A percentile compares a stretch with the other conserved stretches of the same genome.
These are phyloP conservation scores for Ictidomys tridecemlineatus DNA, from an alignment of 2,113 vertebrate genomes.

Conservation along the genomic window DNA sequence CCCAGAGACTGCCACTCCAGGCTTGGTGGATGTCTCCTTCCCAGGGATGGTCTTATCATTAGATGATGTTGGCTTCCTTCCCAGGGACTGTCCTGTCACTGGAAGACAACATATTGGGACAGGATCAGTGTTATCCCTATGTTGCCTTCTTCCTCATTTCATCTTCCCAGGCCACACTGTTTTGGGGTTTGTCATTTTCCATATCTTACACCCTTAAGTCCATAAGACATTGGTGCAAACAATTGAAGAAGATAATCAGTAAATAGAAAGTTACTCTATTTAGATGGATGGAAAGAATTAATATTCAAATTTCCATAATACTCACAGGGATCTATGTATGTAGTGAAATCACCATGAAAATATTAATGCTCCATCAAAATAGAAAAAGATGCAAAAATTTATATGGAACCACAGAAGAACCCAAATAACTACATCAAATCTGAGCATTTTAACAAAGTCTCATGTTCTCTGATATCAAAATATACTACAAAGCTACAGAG, in stretches of 20 bases:
- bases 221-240: not conserved
- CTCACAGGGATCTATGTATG: not conserved
- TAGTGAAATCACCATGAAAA: not conserved
- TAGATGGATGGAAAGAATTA: not conserved
- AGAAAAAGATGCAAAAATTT: not conserved
- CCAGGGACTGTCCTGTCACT: no score
- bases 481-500: not conserved
- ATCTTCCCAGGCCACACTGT: no score
- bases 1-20: no score
- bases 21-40: no score
- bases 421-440: not conserved
- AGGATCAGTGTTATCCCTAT: no score
- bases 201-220: not conserved
- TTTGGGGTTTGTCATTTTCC: no score
- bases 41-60: no score
- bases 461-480: not conserved
- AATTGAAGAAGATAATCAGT: not conserved
- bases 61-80: no score
- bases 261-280: not conserved
- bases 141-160: no score
- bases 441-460: not conserved
- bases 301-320: not conserved
- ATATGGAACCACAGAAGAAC: not conserved
- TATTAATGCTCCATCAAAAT: not conserved
- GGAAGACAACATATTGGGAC: no score